Base-by-base conservation (phyloP, 2,113 vertebrate genomes). In the Tragulus kanchil region DNA sequence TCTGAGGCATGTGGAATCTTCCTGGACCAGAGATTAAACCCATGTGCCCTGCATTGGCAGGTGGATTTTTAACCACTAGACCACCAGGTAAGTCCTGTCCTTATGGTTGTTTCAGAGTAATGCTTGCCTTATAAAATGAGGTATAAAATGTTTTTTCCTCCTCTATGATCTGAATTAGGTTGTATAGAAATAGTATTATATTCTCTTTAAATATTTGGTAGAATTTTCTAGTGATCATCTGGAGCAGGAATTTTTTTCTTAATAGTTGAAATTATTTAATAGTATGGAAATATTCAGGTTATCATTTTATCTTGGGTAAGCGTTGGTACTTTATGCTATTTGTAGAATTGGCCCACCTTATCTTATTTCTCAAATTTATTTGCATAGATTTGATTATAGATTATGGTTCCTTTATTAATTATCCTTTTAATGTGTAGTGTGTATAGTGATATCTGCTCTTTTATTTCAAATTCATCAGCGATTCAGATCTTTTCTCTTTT, bases 361-460 rank as follows among this genome's bases (percentile, higher is more conserved):
- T 94, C 86, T 85, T 9, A 42, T 79, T 85, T 94, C 50, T 96
- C 58, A 92, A 31, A 79, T 83, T 26, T 62, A 26, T 26, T 4
- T 61, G 14, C 0, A 7, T 13, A 36, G 81, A 23, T 45, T 36
- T 59, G 7, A 25, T 61, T 50, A 42, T 67, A 15, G 31, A n/a
- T 54, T 86, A 54, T 48, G 64, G 62, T 85, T 88, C 25, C 31
- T 19, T 90, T 64, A 10, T 31, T 62, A 58, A 14, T 42, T 75
- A 54, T 91, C 31, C 15, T 84, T 69, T 82, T 89, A 65, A 62
- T 52, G 14, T 78, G 3, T 19, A 21, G 21, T 10, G 5, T 67
- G 28, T 75, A 4, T 52, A 50, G 28, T 17, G 6, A n/a, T 65
- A 67, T 58, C 52, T 25, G 21, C 8, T 59, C n/a, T 92, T 56